Percentiles rank a stretch among this genome's conserved stretches.
phyloP scores from a whole-genome alignment of 2,888 invertebrate species.

The Hirtodrosophila cameraria region DNA sequence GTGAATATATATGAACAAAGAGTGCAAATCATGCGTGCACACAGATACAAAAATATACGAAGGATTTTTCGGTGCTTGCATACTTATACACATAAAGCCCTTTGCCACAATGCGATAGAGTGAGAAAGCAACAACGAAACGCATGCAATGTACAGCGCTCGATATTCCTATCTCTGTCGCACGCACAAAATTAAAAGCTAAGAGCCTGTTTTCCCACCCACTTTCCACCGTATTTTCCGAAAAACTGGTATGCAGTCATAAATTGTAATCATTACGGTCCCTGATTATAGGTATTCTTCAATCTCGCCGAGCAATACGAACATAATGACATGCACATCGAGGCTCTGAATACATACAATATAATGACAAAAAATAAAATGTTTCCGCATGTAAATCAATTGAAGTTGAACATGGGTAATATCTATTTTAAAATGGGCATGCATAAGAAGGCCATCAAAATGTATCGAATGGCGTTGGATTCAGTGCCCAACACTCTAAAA shows the following conservation, averaged over 20 bases:
- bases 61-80: too few relatives aligned
- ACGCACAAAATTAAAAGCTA: too few relatives aligned
- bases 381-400: slow-evolving; percentile 96
- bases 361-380: slow-evolving; percentile 96
- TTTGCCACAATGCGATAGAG: too few relatives aligned
- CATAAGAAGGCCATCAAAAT: slow-evolving; percentile 98
- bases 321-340: slow-evolving; percentile 97
- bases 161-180: too few relatives aligned
- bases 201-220: too few relatives aligned
- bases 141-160: background rate
- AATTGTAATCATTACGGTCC: background rate
- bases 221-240: too few relatives aligned
- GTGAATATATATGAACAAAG: too few relatives aligned
- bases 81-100: too few relatives aligned
- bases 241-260: too few relatives aligned
- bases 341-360: slow-evolving; percentile 97
- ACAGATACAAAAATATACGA: too few relatives aligned
- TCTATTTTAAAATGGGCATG: slow-evolving; percentile 96
- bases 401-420: slow-evolving; percentile 99
- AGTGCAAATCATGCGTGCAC: too few relatives aligned
- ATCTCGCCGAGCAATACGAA: slow-evolving; percentile 97
- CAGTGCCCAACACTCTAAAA: slow-evolving; percentile 96
- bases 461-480: slow-evolving; percentile 99
- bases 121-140: too few relatives aligned
- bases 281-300: slow-evolving; percentile 92